phyloP scores from a whole-genome alignment of 1,140 invertebrate species.

The Megalonaias nervosa region DNA sequence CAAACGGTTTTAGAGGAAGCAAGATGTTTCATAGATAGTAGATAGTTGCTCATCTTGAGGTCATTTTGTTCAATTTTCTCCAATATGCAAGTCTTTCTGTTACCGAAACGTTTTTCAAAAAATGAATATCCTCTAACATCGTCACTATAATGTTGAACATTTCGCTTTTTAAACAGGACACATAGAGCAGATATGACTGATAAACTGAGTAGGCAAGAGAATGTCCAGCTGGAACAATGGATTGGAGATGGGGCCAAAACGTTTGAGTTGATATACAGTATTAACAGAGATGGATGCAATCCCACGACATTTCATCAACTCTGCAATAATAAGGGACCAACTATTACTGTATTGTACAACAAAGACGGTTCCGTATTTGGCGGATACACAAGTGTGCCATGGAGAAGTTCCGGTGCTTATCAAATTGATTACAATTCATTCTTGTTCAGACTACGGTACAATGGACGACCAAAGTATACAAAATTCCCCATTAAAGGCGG shows the following conservation, averaged over 20 bases:
- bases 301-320: constrained; percentile 35
- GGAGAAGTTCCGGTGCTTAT: constrained; percentile 25
- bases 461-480: background rate
- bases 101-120: no score
- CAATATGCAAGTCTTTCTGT: no score
- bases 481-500: constrained; percentile 12
- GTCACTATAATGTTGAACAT: no score
- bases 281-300: constrained; percentile 34
- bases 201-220: background rate
- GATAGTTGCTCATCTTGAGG: background rate
- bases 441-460: background rate
- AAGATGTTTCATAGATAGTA: background rate
- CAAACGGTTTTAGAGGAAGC: no score
- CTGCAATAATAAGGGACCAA: constrained; percentile 40
- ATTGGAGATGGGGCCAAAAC: constrained; percentile 17
- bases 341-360: constrained; percentile 41
- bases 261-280: constrained; percentile 36
- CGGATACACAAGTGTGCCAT: constrained; percentile 33
- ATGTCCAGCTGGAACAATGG: constrained; percentile 26
- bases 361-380: constrained; percentile 38
- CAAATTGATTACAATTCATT: constrained; percentile 20
- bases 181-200: background rate
- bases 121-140: no score
- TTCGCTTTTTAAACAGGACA: no score
- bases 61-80: no score